phyloP scores from a whole-genome alignment of 2,888 invertebrate species.

The Amorpha juglandis region DNA sequence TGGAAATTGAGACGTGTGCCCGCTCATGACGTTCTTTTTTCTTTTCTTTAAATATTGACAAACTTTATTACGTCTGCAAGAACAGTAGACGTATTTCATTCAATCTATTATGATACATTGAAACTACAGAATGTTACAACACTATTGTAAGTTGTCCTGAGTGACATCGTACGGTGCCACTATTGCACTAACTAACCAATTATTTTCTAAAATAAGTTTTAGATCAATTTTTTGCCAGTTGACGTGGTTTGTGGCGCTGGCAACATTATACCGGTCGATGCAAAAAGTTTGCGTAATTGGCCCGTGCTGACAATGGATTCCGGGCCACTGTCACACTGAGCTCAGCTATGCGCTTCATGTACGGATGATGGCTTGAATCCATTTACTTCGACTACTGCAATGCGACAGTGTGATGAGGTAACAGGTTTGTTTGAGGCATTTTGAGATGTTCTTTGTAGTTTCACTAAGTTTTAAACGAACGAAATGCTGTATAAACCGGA shows the following conservation, averaged over 20 bases:
- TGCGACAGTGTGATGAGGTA: slow-evolving; percentile 11
- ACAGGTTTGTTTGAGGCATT: background rate
- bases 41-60: too few species aligned
- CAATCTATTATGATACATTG: too few species aligned
- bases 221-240: slow-evolving; percentile 11
- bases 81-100: too few species aligned
- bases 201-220: background rate
- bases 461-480: background rate
- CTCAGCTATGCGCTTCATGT: slow-evolving; percentile 37
- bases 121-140: too few species aligned
- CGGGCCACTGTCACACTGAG: slow-evolving; percentile 26
- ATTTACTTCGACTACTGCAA: background rate
- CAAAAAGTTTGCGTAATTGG: slow-evolving; percentile 22
- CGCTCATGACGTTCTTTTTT: too few species aligned
- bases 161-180: too few species aligned
- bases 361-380: slow-evolving; percentile 37
- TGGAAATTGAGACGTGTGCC: too few species aligned
- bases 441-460: background rate
- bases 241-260: slow-evolving; percentile 27
- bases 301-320: slow-evolving; percentile 10
- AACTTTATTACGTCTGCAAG: too few species aligned
- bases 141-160: too few species aligned
- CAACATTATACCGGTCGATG: slow-evolving; percentile 9
- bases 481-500: background rate
- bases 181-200: background rate